Evolutionary conservation across 2,113 vertebrate species (phyloP).

Genomic region (Stictonetta naevosa): DNA sequence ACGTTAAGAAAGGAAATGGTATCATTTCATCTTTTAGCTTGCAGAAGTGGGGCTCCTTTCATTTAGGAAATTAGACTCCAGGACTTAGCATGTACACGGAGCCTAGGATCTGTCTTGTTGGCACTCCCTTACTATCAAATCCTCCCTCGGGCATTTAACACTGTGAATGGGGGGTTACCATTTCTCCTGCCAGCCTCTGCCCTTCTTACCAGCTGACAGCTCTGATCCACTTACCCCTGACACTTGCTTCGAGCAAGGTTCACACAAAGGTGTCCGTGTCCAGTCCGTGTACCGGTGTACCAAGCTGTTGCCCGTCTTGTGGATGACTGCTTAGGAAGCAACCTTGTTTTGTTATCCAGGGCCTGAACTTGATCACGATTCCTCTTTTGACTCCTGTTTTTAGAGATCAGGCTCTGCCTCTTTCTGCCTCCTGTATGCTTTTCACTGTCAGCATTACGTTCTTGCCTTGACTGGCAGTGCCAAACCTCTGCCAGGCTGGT

Average conservation of each 20-base stretch:
- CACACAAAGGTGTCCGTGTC: slow-evolving; percentile 45
- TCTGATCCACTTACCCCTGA: not conserved
- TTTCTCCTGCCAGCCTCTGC: not conserved
- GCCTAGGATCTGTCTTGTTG: not conserved
- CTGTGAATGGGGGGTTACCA: rapidly evolving
- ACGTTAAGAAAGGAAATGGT: not conserved
- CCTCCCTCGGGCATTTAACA: not conserved
- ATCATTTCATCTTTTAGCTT: not conserved
- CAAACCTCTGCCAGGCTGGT: not conserved
- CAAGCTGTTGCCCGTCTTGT: slow-evolving; percentile 57
- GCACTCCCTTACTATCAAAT: not conserved
- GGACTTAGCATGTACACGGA: not conserved
- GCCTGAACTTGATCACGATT: slow-evolving; percentile 37
- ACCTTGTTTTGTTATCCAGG: slow-evolving; percentile 35
- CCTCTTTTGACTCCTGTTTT: slow-evolving; percentile 19
- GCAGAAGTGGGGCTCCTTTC: not conserved
- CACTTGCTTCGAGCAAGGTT: slow-evolving; percentile 71
- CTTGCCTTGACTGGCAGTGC: not conserved
- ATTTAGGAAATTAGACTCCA: not conserved
- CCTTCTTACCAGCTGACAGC: not conserved
- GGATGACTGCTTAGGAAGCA: slow-evolving; percentile 41
- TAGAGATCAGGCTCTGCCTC: slow-evolving; percentile 17
- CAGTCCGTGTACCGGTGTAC: slow-evolving; percentile 21
- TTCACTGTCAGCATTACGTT: not conserved
- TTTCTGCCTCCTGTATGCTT: not conserved